Evolutionary conservation across 2,888 invertebrate genomes (phyloP), one percentile per base, ranked within the genome.

Genomic region (Cosmopolites sordidus): DNA sequence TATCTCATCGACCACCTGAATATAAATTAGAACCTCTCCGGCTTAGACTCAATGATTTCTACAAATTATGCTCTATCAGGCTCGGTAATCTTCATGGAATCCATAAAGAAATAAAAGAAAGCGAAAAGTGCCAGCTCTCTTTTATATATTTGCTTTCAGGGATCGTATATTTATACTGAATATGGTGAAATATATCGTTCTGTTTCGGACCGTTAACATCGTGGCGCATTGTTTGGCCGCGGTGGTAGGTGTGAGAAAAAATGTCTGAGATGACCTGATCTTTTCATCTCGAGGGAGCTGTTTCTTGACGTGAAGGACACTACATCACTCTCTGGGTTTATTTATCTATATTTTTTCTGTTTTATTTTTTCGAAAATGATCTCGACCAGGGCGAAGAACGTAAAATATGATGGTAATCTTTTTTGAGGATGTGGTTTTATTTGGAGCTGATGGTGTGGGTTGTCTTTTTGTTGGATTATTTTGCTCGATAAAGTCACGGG

Each of bases 171-270:
- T 12, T 33, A 33, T 33, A 33, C 11, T 2, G 33, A 33, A 33
- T 33, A 33, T 12, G 33, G 33, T 33, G 33, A 33, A 33, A 33
- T 33, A 22, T 22, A 33, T 33, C 33, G 33, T 33, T 12, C 33
- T 33, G n/a, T 33, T 11, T 33, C 11, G 33, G 33, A 11, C n/a
- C 33, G 33, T 4, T n/a, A 9, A 33, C 33, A 33, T 33, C 3
- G n/a, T 11, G n/a, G n/a, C 8, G n/a, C 12, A 9, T 33, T 33
- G 33, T 33, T 33, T n/a, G 33, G 12, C 4, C 4, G 12, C 33
- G 33, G 12, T 11, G n/a, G 33, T 33, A 12, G 33, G 33, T 33
- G 33, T 33, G 33, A 33, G 33, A 33, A 27, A 27, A 27, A n/a
- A 22, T 12, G 8, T n/a, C 8, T 6, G 33, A 33, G 12, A 12